Base-by-base conservation (phyloP, 2,888 invertebrate genomes). In the Theretra japonica region DNA sequence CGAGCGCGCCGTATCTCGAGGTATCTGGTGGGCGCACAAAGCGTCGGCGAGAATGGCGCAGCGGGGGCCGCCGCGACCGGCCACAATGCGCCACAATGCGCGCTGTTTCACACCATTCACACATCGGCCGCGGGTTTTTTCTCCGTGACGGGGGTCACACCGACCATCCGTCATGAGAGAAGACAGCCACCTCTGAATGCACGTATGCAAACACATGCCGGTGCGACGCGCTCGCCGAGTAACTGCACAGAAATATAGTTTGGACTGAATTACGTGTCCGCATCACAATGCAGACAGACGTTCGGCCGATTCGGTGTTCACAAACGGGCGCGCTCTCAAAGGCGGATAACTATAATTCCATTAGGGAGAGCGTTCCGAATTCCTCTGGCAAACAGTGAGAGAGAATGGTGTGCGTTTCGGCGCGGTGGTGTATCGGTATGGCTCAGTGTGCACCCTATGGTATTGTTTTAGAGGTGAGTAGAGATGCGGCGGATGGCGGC, bases 41-140 rank as follows among this genome's bases (percentile, higher is more conserved):
- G 88, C 83, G 80, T 74, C 79, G 80, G 75, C 79, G 79, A 88
- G 87, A 89, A 89, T 87, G 86, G 84, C 91, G 73, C 92, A 85
- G 89, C 92, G 89, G 93, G 93, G 83, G 85, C 80, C 60, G 60
- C 65, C 65, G 48, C 65, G 65, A 48, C 65, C 65, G 41, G 65
- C 41, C 41, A 65, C 84, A 77, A 76, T 77, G 79, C 78, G 77
- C 83, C 78, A 88, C 87, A 88, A 90, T 88, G 84, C 87, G 81
- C 82, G 84, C 83, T 86, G 88, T 84, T 90, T 90, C 90, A 89
- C 90, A 89, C 91, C 89, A 88, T 89, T 89, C 90, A 89, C 78
- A 81, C 81, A 84, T 85, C 83, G 85, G 82, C 86, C 82, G 82
- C 79, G 78, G 81, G 82, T 84, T 87, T 87, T 89, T 88, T 85